Base-by-base conservation (phyloP, 2,888 invertebrate genomes). In the Eubasilissa splendida region DNA sequence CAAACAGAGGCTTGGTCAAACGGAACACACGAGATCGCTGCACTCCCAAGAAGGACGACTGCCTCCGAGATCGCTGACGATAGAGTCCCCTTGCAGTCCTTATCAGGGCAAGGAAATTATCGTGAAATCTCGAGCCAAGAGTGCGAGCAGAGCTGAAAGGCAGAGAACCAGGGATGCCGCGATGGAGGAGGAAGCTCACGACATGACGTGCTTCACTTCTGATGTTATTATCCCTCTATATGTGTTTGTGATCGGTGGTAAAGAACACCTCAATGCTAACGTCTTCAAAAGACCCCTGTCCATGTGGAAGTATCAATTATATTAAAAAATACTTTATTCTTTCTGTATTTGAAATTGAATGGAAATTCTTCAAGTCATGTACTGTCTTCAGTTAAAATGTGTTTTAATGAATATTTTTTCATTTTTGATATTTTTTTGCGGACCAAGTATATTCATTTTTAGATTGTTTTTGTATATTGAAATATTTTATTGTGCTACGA, bases 181-280 rank as follows among this genome's bases (percentile, higher is more conserved):
- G 56, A 83, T 85, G 70, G 85, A 82, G 14, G 82, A 79, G 58
- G 78, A 83, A 79, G 79, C 81, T 50, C 85, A 85, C 70, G 85
- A 86, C 73, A 84, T 82, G 63, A 82, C 84, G 53, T 86, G 86
- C 60, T 85, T 86, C 9, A 85, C 86, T 4, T 85, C 88, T 2
- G 91, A 91, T 12, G 88, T 88, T 8, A 89, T 89, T 33, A 88
- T 92, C 58, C 91, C 91, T 0, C 87, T 93, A 60, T 93, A 92
- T 85, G 91, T 95, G 82, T 95, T 93, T 85, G 86, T 96, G 79
- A 92, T 95, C 81, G 96, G 96, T 0, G 96, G 96, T 0, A 93
- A 94, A 85, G 96, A 96, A 87, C 93, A 94, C 73, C 94, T 95
- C 12, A 95, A 95, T 85, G 93, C 94, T 3, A 95, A 95, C 14